Evolutionary conservation across 2,113 vertebrate species (phyloP).

Genomic region (Suricata suricatta): DNA sequence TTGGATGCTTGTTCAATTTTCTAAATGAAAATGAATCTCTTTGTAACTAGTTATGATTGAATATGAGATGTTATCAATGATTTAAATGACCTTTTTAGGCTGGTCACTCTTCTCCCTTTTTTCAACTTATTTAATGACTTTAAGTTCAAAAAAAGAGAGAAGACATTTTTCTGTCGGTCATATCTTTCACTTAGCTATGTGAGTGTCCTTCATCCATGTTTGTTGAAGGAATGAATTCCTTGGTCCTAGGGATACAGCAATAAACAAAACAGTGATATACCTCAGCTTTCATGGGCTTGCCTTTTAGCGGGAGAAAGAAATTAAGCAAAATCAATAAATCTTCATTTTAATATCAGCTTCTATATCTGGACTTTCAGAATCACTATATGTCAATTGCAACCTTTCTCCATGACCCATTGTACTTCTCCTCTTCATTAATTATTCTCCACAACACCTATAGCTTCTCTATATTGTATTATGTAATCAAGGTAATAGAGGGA

Average conservation of each 20-base stretch:
- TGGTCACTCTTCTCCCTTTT: background rate
- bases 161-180: background rate
- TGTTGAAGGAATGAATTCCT: background rate
- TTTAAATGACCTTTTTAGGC: background rate
- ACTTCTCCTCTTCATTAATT: background rate
- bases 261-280: background rate
- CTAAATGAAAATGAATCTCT: background rate
- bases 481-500: background rate
- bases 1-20: background rate
- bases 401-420: background rate
- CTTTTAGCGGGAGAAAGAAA: background rate
- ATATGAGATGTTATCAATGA: background rate
- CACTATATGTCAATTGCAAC: background rate
- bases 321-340: background rate
- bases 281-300: accelerated
- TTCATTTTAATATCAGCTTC: background rate
- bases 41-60: background rate
- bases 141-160: background rate
- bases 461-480: background rate
- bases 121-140: background rate
- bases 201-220: background rate
- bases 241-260: background rate
- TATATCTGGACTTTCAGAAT: background rate
- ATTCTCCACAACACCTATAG: background rate
- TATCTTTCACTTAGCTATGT: background rate